Percentiles rank a stretch among this genome's conserved stretches.
Evolutionary conservation across 2,888 invertebrate genomes (phyloP).

Genomic region (Drosophila dives): DNA sequence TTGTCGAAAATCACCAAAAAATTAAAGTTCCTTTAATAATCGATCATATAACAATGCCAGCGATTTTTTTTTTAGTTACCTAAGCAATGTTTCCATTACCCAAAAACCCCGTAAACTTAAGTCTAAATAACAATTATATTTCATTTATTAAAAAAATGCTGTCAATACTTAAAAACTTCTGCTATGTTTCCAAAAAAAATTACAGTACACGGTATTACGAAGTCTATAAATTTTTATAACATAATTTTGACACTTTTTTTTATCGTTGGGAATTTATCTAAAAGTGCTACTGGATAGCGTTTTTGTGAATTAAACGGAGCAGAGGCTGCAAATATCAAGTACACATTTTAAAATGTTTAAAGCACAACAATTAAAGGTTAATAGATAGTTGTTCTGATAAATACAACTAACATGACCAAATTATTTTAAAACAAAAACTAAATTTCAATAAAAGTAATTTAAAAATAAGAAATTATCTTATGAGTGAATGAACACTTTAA

Average conservation of each 20-base stretch:
- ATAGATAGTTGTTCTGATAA: no score
- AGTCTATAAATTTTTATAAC: neutral
- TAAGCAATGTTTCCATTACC: fast-evolving
- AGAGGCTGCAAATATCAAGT: constrained; percentile 17
- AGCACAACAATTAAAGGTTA: no score
- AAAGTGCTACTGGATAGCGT: constrained; percentile 44
- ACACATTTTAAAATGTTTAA: no score
- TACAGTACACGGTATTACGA: neutral
- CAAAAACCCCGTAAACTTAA: neutral
- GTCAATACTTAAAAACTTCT: neutral
- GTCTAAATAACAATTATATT: neutral
- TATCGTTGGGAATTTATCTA: constrained; percentile 54
- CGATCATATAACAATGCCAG: neutral
- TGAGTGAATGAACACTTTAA: neutral
- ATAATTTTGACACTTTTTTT: constrained; percentile 18
- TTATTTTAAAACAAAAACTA: no score
- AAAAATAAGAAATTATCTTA: neutral
- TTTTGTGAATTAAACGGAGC: constrained; percentile 17
- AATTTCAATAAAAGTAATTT: no score
- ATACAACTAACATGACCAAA: neutral
- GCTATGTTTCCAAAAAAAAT: neutral
- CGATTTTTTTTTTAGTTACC: neutral
- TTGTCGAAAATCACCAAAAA: neutral
- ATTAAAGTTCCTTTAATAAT: neutral
- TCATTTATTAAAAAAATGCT: neutral